A percentile compares a stretch with the other conserved stretches of the same genome.
Conservation (phyloP, 2,888 invertebrate genomes). For the Suillia variegata region DNA sequence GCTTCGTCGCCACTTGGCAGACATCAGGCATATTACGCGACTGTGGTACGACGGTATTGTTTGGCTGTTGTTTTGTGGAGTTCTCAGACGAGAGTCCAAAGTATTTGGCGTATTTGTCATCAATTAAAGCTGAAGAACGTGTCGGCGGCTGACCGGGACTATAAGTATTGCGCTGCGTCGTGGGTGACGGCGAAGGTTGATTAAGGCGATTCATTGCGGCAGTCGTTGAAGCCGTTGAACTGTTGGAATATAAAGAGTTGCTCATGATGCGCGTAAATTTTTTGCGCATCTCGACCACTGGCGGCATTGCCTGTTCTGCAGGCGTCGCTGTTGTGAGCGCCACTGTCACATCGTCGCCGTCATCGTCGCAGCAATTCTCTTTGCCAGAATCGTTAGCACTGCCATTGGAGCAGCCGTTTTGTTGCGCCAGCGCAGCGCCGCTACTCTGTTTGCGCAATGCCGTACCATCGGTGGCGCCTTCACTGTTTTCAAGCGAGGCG, state of each 20-base stretch:
- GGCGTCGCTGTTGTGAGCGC: conserved; percentile 19
- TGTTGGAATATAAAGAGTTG: background rate
- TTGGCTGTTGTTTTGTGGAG: background rate
- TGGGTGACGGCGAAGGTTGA: conserved; percentile 25
- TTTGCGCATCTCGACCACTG: conserved; percentile 43
- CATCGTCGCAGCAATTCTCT: too few relatives aligned
- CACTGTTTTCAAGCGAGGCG: conserved; percentile 32
- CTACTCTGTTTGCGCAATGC: conserved; percentile 40
- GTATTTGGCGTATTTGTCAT: conserved; percentile 52
- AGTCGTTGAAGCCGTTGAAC: conserved; percentile 22
- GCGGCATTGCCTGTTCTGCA: too few relatives aligned
- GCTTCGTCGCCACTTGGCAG: background rate
- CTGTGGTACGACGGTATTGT: conserved; percentile 11
- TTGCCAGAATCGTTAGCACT: conserved; percentile 56
- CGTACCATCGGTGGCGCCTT: conserved; percentile 35
- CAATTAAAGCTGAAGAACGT: conserved; percentile 32
- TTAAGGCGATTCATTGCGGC: conserved; percentile 26
- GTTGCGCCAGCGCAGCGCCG: conserved; percentile 27
- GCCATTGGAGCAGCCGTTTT: conserved; percentile 26
- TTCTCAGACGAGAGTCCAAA: conserved; percentile 45
- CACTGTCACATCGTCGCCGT: conserved; percentile 33
- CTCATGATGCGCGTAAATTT: conserved; percentile 43
- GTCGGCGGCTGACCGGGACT: conserved; percentile 11
- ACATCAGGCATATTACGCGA: conserved; percentile 20
- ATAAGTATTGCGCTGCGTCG: conserved; percentile 21